phyloP scores from a whole-genome alignment of 1,140 invertebrate genomes.

The Meloidogyne floridensis region DNA sequence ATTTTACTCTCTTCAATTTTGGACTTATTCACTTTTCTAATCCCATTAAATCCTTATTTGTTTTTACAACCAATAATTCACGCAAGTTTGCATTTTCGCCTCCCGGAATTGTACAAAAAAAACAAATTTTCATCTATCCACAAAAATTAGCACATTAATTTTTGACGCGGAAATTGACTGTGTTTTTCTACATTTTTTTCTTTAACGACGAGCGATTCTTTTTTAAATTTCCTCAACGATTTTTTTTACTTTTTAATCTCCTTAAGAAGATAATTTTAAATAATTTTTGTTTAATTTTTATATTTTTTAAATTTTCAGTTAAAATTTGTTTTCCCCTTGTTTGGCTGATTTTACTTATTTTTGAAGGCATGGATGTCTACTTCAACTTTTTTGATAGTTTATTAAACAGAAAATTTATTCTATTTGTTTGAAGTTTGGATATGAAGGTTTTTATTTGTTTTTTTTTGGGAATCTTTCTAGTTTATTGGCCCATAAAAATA shows the following conservation, averaged over 20 bases:
- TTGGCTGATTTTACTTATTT: background rate
- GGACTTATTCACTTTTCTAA: background rate
- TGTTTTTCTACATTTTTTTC: background rate
- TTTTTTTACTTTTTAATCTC: background rate
- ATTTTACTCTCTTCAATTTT: background rate
- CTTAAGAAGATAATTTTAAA: too few relatives aligned
- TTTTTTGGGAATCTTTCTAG: background rate
- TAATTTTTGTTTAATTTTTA: too few relatives aligned
- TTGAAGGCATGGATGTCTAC: background rate
- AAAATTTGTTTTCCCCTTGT: background rate
- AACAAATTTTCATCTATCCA: background rate
- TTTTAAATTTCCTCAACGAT: background rate
- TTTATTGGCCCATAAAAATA: too few relatives aligned
- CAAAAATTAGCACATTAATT: background rate
- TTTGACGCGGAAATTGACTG: background rate
- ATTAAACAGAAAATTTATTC: background rate
- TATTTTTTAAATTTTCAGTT: background rate
- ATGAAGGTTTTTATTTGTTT: background rate
- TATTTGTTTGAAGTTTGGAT: background rate
- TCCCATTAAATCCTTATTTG: background rate
- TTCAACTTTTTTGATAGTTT: background rate
- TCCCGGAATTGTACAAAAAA: conserved; percentile 3
- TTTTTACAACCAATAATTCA: background rate
- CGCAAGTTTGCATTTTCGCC: background rate
- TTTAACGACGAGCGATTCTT: background rate